Percentiles rank a stretch among this genome's conserved stretches.
phyloP scores from a whole-genome alignment of 2,888 invertebrate genomes.

The Erebia epiphron region DNA sequence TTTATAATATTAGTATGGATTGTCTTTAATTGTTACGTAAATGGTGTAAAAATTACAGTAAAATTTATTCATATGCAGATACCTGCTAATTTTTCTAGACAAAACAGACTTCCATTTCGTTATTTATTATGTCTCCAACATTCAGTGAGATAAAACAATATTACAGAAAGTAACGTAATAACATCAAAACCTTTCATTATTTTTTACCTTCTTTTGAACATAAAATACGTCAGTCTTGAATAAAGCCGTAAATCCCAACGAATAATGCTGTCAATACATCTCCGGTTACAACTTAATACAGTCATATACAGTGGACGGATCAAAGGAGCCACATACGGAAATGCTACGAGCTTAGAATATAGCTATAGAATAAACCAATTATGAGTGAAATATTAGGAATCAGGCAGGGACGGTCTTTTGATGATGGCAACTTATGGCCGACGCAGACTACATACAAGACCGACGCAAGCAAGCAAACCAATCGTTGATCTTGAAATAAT shows the following conservation, averaged over 20 bases:
- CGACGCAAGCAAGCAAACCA: background rate
- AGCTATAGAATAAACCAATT: slow-evolving; percentile 84
- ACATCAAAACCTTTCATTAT: slow-evolving; percentile 15
- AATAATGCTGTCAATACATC: slow-evolving; percentile 77
- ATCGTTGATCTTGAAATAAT: too few species aligned
- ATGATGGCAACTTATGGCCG: slow-evolving; percentile 60
- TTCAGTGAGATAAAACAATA: too few species aligned
- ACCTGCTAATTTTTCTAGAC: too few species aligned
- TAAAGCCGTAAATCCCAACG: slow-evolving; percentile 70
- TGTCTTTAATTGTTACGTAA: too few species aligned
- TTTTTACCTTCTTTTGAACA: slow-evolving; percentile 10
- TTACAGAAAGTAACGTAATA: background rate
- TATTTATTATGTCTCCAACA: too few species aligned
- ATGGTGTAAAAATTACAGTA: too few species aligned
- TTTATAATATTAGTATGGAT: too few species aligned
- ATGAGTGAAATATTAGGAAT: slow-evolving; percentile 83
- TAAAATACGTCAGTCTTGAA: slow-evolving; percentile 64
- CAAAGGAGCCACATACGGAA: slow-evolving; percentile 79
- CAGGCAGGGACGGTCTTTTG: slow-evolving; percentile 76
- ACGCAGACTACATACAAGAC: slow-evolving; percentile 27
- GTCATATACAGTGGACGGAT: slow-evolving; percentile 79
- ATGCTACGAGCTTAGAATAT: slow-evolving; percentile 77
- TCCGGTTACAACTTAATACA: slow-evolving; percentile 77
- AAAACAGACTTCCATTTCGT: too few species aligned
- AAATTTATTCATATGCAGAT: too few species aligned